These are phyloP conservation scores for Tachycineta bicolor DNA, from an alignment of 2,113 vertebrate genomes.

Conservation along the genomic window DNA sequence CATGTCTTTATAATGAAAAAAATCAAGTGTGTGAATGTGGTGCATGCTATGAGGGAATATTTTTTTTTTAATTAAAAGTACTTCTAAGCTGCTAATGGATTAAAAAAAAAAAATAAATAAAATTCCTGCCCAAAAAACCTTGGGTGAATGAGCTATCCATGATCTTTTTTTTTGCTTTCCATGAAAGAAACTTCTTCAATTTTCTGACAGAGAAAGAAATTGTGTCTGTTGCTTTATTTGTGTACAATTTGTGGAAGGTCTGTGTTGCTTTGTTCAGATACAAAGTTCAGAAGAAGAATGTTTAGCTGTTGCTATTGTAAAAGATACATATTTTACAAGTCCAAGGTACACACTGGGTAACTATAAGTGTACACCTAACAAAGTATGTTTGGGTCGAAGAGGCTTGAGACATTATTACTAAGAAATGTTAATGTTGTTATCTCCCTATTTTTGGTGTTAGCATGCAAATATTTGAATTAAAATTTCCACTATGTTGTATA, in stretches of 20 bases:
- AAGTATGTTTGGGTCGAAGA: neutral
- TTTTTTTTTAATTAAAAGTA: neutral
- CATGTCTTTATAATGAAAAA: neutral
- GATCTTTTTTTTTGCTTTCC: neutral
- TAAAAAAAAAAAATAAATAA: neutral
- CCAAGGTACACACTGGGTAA: neutral
- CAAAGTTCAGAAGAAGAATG: neutral
- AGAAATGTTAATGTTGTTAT: neutral
- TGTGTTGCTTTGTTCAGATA: neutral
- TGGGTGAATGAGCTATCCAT: neutral
- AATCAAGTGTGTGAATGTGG: accelerated
- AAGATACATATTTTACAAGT: neutral
- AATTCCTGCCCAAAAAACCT: neutral
- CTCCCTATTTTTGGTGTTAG: neutral
- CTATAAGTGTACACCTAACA: accelerated
- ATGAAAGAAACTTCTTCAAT: neutral
- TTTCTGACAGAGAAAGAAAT: neutral
- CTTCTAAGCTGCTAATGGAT: neutral
- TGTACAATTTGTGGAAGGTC: neutral
- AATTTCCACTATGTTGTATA: neutral
- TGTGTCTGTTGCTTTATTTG: neutral
- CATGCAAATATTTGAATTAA: neutral
- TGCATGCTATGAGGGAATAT: neutral
- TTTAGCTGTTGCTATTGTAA: neutral
- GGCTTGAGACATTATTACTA: neutral